Evolutionary conservation across 2,797 vertebrate genomes (phyloP).

Genomic region (Acanthopagrus latus): DNA sequence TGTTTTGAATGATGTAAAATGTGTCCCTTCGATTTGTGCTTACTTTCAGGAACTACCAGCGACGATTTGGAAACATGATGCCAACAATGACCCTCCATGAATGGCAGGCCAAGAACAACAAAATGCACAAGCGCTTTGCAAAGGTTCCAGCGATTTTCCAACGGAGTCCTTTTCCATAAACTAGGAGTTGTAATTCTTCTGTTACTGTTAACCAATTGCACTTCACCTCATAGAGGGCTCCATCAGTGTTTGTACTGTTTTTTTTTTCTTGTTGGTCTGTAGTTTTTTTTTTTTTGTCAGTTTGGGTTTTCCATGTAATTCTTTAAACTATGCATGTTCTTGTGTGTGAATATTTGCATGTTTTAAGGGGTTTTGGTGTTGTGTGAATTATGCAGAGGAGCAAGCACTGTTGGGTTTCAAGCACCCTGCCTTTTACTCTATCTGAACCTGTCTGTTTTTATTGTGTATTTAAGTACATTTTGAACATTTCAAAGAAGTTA

Average conservation of each 20-base stretch:
- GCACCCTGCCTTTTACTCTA: not conserved
- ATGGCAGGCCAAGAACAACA: conserved; percentile 74
- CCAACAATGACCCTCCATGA: conserved; percentile 66
- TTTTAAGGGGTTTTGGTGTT: conserved; percentile 33
- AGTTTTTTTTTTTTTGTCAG: not conserved
- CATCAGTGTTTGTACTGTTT: not conserved
- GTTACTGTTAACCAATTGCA: not conserved
- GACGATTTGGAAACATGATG: conserved; percentile 26
- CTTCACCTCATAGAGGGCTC: not conserved
- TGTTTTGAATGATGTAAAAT: not conserved
- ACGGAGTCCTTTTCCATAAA: conserved; percentile 13
- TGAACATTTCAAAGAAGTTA: not conserved
- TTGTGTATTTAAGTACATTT: not conserved
- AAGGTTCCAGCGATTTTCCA: conserved; percentile 76
- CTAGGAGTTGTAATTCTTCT: not conserved
- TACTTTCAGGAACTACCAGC: conserved; percentile 83
- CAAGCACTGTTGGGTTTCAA: conserved; percentile 8
- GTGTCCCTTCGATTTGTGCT: not conserved
- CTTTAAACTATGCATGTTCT: not conserved
- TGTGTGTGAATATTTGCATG: conserved; percentile 16
- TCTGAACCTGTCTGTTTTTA: conserved; percentile 31
- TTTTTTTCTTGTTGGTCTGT: conserved; percentile 9
- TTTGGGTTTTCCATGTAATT: not conserved
- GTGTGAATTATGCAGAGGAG: not conserved
- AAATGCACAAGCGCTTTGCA: conserved; percentile 74